Evolutionary conservation across 2,113 vertebrate species (phyloP), one percentile per base, ranked within the genome.

Genomic region (Lepus timidus): DNA sequence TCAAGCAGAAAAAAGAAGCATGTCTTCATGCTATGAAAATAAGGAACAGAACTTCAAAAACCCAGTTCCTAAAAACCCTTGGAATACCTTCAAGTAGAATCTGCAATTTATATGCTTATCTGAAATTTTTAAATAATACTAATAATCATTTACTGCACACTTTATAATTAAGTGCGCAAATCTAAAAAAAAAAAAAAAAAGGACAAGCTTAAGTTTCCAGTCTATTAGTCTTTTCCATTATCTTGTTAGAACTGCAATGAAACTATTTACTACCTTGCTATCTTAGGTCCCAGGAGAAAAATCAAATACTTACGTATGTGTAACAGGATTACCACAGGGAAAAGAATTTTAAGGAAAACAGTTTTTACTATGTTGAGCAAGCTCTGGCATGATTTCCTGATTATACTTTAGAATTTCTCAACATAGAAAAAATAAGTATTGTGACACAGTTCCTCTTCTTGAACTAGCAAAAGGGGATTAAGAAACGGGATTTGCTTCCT

Each of bases 31-130:
- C 65, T 36, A 44, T 84, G 31, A 90, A 94, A 94, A 76, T 71
- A 95, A 85, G 68, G 33, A 94, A 58, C 9, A 44, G n/a, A 95
- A 82, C 16, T 81, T 73, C 51, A 91, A 84, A 88, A 44, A 51
- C 6, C 14, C 9, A 81, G 49, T 68, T 93, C 10, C 52, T 81
- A 27, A 23, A 90, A 92, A 88, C 20, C 22, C 51, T 29, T 74
- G 25, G 4, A 67, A 22, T 64, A 88, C 29, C 7, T 93, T 85
- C 74, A 85, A n/a, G 23, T 74, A 68, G 27, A 90, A 82, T 78
- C 22, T 51, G 88, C 49, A 68, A 78, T 51, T 36, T 7, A 44
- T 36, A 79, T 64, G 70, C 74, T 74, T 79, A 61, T 71, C 9
- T 76, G 27, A 90, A 75, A 64, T 88, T 90, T 90, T 65, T 29